These are phyloP conservation scores for Carterocephalus palaemon DNA, from an alignment of 2,888 invertebrate species.

Conservation along the genomic window DNA sequence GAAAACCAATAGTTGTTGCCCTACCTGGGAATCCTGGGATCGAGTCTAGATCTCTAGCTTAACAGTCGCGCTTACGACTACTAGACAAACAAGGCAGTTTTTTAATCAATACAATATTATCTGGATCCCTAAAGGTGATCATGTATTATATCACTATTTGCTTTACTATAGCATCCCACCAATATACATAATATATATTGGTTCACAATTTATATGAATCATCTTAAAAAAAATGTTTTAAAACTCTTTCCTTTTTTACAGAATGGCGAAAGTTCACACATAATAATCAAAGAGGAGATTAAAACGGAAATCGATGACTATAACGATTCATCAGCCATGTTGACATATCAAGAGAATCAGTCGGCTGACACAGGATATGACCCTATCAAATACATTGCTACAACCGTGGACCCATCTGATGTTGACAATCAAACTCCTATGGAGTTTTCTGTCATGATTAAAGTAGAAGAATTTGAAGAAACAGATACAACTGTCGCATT, in stretches of 20 bases:
- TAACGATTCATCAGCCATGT: background rate
- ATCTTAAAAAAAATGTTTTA: background rate
- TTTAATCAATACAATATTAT: background rate
- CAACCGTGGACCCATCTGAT: constrained; percentile 25
- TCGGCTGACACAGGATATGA: background rate
- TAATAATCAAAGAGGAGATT: background rate
- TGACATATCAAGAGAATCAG: background rate
- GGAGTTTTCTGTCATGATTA: constrained; percentile 35
- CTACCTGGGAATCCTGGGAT: too few species aligned
- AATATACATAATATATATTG: too few species aligned
- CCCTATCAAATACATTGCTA: background rate
- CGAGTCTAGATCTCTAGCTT: too few species aligned
- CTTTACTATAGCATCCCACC: background rate
- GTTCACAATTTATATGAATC: too few species aligned
- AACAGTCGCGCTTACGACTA: too few species aligned
- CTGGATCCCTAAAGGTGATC: background rate
- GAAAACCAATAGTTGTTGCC: background rate
- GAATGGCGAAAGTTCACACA: background rate
- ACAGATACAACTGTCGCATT: too few species aligned
- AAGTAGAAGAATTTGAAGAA: constrained; percentile 35
- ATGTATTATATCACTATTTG: background rate
- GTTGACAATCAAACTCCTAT: constrained; percentile 6
- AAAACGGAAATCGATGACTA: background rate
- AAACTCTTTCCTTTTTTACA: background rate
- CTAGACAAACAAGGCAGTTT: too few species aligned